Evolutionary conservation across 2,888 invertebrate species (phyloP), one percentile per base, ranked within the genome.

Genomic region (Rotaria sp.): DNA sequence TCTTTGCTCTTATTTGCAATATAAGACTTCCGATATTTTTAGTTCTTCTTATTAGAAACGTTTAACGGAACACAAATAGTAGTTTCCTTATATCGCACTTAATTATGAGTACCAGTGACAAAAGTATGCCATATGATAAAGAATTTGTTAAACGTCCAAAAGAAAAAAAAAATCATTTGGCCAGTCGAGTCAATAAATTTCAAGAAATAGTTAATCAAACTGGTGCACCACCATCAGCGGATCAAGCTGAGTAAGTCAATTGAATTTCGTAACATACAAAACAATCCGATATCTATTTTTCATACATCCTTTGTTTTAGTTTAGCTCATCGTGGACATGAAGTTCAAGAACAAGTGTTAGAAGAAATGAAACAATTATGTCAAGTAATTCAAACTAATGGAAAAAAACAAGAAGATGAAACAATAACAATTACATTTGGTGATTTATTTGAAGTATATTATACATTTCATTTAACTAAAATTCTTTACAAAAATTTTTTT

Each of bases 301-400:
- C 11, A 2, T 10, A 11, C 15, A 15, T 57, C 26, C 2, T 57
- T 7, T 57, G 4, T 30, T 35, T 2, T 67, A 67, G 67, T 67
- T 35, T 30, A 30, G 67, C 30, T 24, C 67, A 67, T 30, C 35
- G 30, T 4, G 67, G n/a, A 35, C n/a, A 67, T 0, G 35, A 67
- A 18, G 30, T 67, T 67, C 67, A 67, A 67, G 67, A 67, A 21
- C 30, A 67, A 11, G 13, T 67, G 18, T 26, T 67, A 30, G 67
- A 67, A 67, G 67, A 67, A 67, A 67, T 67, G 35, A 67, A 67
- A 67, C 67, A 67, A 35, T 67, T 67, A 67, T 67, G 67, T 67
- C 24, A 30, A 10, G 24, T 67, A 5, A 67, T 30, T 67, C 30
- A 67, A 67, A 35, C 5, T 7, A 18, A 30, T 67, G 67, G 67